A percentile compares a stretch with the other conserved stretches of the same genome.
phyloP scores from a whole-genome alignment of 2,888 invertebrate species.

The Saturnia pavonia region DNA sequence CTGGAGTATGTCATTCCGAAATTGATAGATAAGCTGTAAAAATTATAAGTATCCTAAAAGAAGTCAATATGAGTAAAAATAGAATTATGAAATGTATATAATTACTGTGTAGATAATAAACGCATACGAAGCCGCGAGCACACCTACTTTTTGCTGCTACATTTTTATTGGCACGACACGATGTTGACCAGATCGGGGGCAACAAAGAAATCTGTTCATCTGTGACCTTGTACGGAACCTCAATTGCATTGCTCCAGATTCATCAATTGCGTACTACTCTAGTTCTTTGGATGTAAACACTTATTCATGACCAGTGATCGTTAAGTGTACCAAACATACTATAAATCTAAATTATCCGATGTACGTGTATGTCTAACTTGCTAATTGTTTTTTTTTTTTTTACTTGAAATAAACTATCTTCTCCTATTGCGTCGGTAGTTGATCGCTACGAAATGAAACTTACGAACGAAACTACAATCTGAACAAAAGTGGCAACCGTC shows the following conservation, averaged over 20 bases:
- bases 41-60: too few relatives aligned
- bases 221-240: constrained; percentile 44
- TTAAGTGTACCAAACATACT: constrained; percentile 32
- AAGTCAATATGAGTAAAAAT: too few relatives aligned
- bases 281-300: constrained; percentile 42
- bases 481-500: too few relatives aligned
- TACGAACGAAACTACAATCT: too few relatives aligned
- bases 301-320: constrained; percentile 38
- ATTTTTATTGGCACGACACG: constrained; percentile 20
- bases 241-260: constrained; percentile 47
- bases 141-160: constrained; percentile 12
- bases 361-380: not conserved
- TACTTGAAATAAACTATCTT: not conserved
- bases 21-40: too few relatives aligned
- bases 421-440: not conserved
- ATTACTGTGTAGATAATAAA: too few relatives aligned
- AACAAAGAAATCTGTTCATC: constrained; percentile 29
- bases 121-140: too few relatives aligned
- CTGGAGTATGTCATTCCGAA: too few relatives aligned
- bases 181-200: not conserved
- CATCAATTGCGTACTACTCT: constrained; percentile 32
- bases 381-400: not conserved
- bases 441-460: not conserved
- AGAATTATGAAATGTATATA: too few relatives aligned
- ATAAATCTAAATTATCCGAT: constrained; percentile 16